phyloP scores from a whole-genome alignment of 2,888 invertebrate genomes.

The Volucella zonaria region DNA sequence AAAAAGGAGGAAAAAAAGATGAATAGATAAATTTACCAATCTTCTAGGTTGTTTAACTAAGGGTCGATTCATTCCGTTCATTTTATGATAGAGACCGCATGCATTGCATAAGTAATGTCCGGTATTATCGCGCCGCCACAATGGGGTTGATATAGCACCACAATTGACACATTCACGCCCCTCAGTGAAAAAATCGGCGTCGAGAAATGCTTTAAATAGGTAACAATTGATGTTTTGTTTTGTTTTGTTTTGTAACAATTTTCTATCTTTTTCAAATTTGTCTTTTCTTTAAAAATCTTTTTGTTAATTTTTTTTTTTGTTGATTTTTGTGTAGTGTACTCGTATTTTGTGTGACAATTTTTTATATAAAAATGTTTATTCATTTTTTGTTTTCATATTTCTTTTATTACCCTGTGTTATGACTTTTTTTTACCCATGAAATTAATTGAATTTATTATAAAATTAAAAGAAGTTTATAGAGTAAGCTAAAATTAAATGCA shows the following conservation, averaged over 20 bases:
- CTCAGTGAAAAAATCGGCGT: slow-evolving; percentile 86
- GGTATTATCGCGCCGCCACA: slow-evolving; percentile 99
- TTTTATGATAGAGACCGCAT: slow-evolving; percentile 98
- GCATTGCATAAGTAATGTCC: slow-evolving; percentile 99
- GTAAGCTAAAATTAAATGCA: slow-evolving; percentile 27
- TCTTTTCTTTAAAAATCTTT: slow-evolving; percentile 51
- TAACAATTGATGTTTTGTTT: slow-evolving; percentile 69
- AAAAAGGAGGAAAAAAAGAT: slow-evolving; percentile 32
- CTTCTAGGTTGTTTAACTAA: slow-evolving; percentile 95
- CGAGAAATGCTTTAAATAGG: slow-evolving; percentile 82
- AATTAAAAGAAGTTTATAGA: slow-evolving; percentile 38
- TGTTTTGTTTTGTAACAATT: slow-evolving; percentile 47
- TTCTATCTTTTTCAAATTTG: slow-evolving; percentile 57
- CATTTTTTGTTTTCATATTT: slow-evolving; percentile 47
- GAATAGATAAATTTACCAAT: slow-evolving; percentile 86
- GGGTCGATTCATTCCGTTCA: slow-evolving; percentile 97
- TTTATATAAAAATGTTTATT: slow-evolving; percentile 42
- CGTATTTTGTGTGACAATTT: slow-evolving; percentile 47
- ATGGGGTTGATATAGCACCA: slow-evolving; percentile 97
- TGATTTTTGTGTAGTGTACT: slow-evolving; percentile 58
- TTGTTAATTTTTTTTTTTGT: slow-evolving; percentile 61
- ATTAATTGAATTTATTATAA: slow-evolving; percentile 78
- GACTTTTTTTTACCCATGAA: slow-evolving; percentile 59
- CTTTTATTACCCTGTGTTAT: slow-evolving; percentile 57
- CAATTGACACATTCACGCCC: slow-evolving; percentile 99